Evolutionary conservation across 64 coral and sea anemone species (phyloP), one percentile per base, ranked within the genome.

Genomic region (Astreopora myriophthalma): DNA sequence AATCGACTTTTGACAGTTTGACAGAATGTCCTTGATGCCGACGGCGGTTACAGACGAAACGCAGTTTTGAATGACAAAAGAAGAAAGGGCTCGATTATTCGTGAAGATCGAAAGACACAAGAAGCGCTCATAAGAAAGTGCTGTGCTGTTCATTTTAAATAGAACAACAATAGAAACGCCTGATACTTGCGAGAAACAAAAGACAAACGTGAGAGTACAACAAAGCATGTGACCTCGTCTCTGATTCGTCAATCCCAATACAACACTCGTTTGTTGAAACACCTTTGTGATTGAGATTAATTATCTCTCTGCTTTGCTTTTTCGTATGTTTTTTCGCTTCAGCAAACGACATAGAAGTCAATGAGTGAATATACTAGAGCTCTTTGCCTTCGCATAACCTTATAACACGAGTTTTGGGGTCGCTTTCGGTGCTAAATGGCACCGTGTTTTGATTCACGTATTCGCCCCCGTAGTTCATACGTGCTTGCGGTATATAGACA

Each of bases 31-130:
- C 33, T 37, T 60, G 13, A 1, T 29, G 16, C 49, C 52, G 28
- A 80, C 58, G 48, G 52, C 29, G 57, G 79, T 33, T 25, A 38
- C 16, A 58, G 79, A 12, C 77, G 51, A 39, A 26, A 37, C 61
- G 48, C 27, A 31, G 29, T 79, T 33, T 77, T 32, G 19, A 79
- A 82, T 36, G 5, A 83, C 29, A 62, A 38, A 35, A 37, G 79
- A 83, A 83, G 19, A 83, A 37, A 35, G 30, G 16, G 17, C 27
- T 19, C 10, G 49, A 62, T 36, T 81, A 81, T 83, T 83, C 79
- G 33, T 64, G 34, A 64, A 10, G 19, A 38, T 57, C 19, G 2
- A 32, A 31, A 63, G 51, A 83, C 58, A 64, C 29, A 61, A 58
- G 17, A 37, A 31, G 38, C 52, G 31, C 51, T n/a, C n/a, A 34